phyloP scores from a whole-genome alignment of 2,797 vertebrate genomes.

The Micropoecilia bifurca region DNA sequence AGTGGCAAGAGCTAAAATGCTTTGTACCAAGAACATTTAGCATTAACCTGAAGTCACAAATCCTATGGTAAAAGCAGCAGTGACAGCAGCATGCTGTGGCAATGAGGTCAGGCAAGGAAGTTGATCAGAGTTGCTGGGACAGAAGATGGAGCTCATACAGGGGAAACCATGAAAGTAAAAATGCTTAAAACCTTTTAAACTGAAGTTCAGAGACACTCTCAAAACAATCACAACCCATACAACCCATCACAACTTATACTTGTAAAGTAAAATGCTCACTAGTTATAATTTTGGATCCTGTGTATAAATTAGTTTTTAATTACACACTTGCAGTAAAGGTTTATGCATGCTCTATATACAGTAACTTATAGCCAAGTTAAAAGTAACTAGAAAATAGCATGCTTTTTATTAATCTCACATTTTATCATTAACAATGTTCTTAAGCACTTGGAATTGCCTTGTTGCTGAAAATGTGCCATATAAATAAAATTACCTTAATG shows the following conservation, averaged over 20 bases:
- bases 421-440: background rate
- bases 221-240: background rate
- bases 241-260: background rate
- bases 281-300: background rate
- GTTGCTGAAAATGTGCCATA: no score
- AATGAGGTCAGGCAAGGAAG: background rate
- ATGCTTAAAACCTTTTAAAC: background rate
- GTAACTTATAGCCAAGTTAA: background rate
- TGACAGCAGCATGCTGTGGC: background rate
- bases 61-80: background rate
- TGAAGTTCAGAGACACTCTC: background rate
- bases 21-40: background rate
- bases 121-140: background rate
- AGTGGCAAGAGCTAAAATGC: background rate
- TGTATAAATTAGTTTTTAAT: background rate
- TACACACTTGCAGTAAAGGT: no score
- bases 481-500: background rate
- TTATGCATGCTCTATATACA: background rate
- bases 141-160: no score
- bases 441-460: no score
- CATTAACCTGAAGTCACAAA: background rate
- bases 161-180: background rate
- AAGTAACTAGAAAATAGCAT: background rate
- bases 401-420: background rate
- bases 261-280: background rate